These are phyloP conservation scores for Holothuria leucospilota DNA, from an alignment of 53 echinoderm and acorn worm genomes.

Conservation along the genomic window DNA sequence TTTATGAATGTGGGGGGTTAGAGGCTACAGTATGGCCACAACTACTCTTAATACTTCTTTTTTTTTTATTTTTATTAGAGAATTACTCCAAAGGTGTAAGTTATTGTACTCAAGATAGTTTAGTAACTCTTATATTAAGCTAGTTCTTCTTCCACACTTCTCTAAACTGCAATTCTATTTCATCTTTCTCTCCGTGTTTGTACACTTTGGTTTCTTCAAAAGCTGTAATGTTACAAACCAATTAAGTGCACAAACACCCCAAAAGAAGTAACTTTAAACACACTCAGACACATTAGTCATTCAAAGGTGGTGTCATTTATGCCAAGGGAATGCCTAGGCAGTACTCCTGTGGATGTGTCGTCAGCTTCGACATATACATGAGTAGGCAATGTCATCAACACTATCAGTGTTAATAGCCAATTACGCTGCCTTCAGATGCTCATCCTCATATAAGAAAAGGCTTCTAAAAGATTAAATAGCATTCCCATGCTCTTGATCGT, in stretches of 20 bases:
- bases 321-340: too few relatives aligned
- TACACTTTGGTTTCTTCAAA: neutral
- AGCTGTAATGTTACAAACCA: neutral
- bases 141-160: too few relatives aligned
- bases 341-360: neutral
- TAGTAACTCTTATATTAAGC: too few relatives aligned
- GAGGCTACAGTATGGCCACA: too few relatives aligned
- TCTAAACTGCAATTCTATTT: too few relatives aligned
- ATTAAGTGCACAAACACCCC: neutral
- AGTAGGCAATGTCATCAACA: slow-evolving; percentile 6
- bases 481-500: slow-evolving; percentile 30
- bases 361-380: neutral
- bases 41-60: too few relatives aligned
- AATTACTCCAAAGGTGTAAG: too few relatives aligned
- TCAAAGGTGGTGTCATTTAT: neutral
- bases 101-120: too few relatives aligned
- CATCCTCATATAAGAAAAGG: slow-evolving; percentile 2
- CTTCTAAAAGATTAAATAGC: slow-evolving; percentile 18
- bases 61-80: too few relatives aligned
- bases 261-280: neutral
- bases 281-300: slow-evolving; percentile 26
- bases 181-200: neutral
- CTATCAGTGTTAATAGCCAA: slow-evolving; percentile 37
- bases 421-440: slow-evolving; percentile 37
- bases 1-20: too few relatives aligned